Evolutionary conservation across 2,888 invertebrate species (phyloP).

Genomic region (Brenthis hecate): DNA sequence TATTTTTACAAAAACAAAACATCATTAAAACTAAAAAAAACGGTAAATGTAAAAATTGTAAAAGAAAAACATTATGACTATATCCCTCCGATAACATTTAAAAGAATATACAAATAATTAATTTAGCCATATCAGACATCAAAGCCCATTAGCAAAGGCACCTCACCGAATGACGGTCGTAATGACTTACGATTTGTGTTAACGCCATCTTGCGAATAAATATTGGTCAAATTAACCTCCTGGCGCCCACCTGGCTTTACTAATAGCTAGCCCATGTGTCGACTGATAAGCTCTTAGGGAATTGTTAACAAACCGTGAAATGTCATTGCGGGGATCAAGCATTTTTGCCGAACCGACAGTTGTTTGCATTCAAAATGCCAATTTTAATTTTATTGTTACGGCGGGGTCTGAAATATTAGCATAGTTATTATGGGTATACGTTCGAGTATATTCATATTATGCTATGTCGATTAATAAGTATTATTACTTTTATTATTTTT

Average conservation of each 20-base stretch:
- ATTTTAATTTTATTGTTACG: constrained; percentile 1
- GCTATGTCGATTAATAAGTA: too few species aligned
- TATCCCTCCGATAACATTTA: neutral
- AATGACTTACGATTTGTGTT: constrained; percentile 70
- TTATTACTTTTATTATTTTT: too few species aligned
- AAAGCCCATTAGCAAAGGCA: constrained; percentile 61
- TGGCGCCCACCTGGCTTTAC: constrained; percentile 65
- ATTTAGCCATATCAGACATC: constrained; percentile 38
- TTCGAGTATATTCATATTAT: too few species aligned
- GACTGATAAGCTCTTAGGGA: constrained; percentile 49
- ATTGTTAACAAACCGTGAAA: constrained; percentile 61
- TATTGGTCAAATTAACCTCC: constrained; percentile 77
- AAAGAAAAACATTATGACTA: neutral
- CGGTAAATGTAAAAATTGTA: neutral
- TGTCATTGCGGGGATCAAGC: constrained; percentile 61
- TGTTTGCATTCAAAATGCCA: constrained; percentile 5
- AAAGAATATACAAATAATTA: constrained; percentile 13
- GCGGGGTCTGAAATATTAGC: neutral
- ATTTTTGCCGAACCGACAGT: constrained; percentile 45
- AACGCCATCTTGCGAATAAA: constrained; percentile 76
- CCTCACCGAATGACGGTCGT: constrained; percentile 69
- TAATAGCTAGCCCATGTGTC: constrained; percentile 60
- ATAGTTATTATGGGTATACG: neutral
- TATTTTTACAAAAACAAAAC: neutral
- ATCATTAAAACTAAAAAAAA: neutral